phyloP scores from a whole-genome alignment of 2,888 invertebrate genomes.

The Cryptops parisi region DNA sequence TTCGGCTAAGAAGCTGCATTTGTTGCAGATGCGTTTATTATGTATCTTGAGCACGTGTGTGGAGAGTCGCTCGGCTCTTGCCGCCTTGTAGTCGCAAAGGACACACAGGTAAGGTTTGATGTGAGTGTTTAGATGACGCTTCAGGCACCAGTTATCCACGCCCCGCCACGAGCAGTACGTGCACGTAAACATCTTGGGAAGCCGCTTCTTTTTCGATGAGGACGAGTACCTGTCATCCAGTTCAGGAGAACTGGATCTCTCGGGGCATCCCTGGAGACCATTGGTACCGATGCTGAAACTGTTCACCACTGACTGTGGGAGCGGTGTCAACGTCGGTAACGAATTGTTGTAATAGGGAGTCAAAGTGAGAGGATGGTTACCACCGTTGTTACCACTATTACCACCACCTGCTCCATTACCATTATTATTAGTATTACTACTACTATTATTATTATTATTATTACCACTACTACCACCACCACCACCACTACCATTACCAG shows the following conservation, averaged over 20 bases:
- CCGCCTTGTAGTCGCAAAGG: conserved; percentile 85
- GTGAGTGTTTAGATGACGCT: conserved; percentile 82
- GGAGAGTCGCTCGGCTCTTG: conserved; percentile 72
- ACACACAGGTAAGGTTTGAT: conserved; percentile 81
- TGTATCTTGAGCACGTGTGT: conserved; percentile 85
- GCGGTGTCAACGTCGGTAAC: conserved; percentile 23
- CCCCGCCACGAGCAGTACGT: conserved; percentile 87
- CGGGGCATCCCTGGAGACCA: background rate
- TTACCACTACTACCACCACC: background rate
- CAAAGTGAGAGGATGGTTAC: conserved; percentile 16
- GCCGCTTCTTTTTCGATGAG: conserved; percentile 38
- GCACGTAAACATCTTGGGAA: conserved; percentile 60
- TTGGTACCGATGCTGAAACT: conserved; percentile 2
- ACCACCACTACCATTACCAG: conserved; percentile 48
- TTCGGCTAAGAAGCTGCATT: conserved; percentile 74
- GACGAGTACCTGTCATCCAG: conserved; percentile 23
- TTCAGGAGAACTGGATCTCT: background rate
- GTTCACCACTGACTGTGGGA: conserved; percentile 15
- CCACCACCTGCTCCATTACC: conserved; percentile 6
- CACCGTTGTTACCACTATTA: conserved; percentile 12
- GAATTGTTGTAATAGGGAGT: background rate
- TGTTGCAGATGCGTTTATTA: conserved; percentile 76
- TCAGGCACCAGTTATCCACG: conserved; percentile 85
- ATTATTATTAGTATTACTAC: background rate
- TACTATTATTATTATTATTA: background rate